A percentile compares a stretch with the other conserved stretches of the same genome.
These are phyloP conservation scores for Ischnura elegans DNA, from an alignment of 2,888 invertebrate species.

Conservation along the genomic window DNA sequence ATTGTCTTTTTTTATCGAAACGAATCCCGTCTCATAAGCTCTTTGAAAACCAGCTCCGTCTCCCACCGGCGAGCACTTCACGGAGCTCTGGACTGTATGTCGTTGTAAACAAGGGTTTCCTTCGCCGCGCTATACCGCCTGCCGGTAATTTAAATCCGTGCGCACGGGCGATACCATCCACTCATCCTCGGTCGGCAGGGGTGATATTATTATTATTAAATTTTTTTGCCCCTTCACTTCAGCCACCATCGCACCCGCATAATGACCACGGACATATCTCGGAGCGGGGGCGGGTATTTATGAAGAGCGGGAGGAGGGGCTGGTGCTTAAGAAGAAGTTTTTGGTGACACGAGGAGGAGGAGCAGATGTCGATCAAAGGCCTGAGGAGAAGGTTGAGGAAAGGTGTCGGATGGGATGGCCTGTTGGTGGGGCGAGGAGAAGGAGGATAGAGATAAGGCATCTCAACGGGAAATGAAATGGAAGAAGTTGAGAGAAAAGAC, in stretches of 20 bases:
- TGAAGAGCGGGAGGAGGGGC: too few relatives aligned
- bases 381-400: neutral
- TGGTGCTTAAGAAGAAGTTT: too few relatives aligned
- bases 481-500: neutral
- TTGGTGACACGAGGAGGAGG: neutral
- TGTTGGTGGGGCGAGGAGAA: too few relatives aligned
- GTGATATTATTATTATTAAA: neutral
- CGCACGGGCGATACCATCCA: slow-evolving; percentile 9
- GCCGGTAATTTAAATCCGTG: slow-evolving; percentile 30
- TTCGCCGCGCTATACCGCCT: neutral
- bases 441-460: neutral
- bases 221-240: too few relatives aligned
- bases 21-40: neutral
- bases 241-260: slow-evolving; percentile 9
- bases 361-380: neutral
- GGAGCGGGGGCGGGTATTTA: too few relatives aligned
- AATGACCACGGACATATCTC: neutral
- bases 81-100: neutral
- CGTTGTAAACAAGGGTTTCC: neutral
- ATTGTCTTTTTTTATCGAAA: neutral
- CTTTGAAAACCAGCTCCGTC: neutral
- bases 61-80: neutral
- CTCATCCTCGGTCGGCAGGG: neutral
- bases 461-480: slow-evolving; percentile 18
- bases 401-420: slow-evolving; percentile 4